These are phyloP conservation scores for Bos indicus DNA, from an alignment of 2,113 vertebrate genomes.

Conservation along the genomic window DNA sequence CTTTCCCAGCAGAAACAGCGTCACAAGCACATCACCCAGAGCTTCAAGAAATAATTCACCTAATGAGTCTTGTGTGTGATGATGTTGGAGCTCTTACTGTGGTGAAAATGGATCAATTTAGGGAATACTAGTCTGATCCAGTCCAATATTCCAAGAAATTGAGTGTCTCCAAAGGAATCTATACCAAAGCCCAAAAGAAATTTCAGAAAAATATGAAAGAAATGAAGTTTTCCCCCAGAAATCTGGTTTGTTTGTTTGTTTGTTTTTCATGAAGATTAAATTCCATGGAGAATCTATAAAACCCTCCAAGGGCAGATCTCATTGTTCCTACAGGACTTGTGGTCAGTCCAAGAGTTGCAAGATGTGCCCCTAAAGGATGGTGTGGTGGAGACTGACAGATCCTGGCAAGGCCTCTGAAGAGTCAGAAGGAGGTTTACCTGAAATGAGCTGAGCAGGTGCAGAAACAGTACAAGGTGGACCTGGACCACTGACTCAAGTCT, in stretches of 20 bases:
- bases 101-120: slow-evolving; percentile 87
- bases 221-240: slow-evolving; percentile 83
- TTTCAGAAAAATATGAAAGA: slow-evolving; percentile 86
- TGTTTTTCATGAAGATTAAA: slow-evolving; percentile 85
- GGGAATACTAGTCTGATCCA: slow-evolving; percentile 87
- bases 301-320: slow-evolving; percentile 92
- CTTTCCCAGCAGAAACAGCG: neutral
- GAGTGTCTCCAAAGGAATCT: slow-evolving; percentile 86
- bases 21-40: neutral
- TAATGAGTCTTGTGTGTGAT: neutral
- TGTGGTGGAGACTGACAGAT: slow-evolving; percentile 86
- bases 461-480: slow-evolving; percentile 87
- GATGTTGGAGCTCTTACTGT: neutral
- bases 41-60: neutral
- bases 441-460: slow-evolving; percentile 91
- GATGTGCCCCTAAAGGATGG: slow-evolving; percentile 88
- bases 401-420: slow-evolving; percentile 83
- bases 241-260: neutral
- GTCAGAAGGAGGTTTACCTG: slow-evolving; percentile 90
- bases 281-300: slow-evolving; percentile 93
- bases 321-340: slow-evolving; percentile 93
- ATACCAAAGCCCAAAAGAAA: slow-evolving; percentile 87
- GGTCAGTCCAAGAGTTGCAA: slow-evolving; percentile 89
- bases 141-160: slow-evolving; percentile 87
- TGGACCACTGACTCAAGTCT: slow-evolving; percentile 92